Conservation (phyloP, 2,113 vertebrate species). For the Amphiprion ocellaris region DNA sequence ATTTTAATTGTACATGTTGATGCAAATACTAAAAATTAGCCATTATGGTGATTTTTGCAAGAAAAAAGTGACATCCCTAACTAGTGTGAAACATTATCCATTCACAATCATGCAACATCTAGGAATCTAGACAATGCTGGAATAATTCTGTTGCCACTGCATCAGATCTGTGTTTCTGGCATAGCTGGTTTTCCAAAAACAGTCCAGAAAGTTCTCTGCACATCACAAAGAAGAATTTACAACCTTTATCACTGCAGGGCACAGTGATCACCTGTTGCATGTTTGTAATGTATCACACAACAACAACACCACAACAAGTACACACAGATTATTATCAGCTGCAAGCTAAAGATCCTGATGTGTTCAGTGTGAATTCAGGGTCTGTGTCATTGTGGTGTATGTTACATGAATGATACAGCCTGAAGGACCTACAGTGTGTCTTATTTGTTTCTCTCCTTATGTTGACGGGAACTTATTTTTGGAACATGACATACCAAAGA, state of each 20-base stretch:
- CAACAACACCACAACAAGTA: neutral
- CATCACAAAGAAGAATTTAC: conserved; percentile 15
- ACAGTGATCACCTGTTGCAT: conserved; percentile 1
- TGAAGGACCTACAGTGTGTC: neutral
- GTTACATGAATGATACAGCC: neutral
- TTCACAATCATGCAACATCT: neutral
- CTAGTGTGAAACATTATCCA: too few relatives aligned
- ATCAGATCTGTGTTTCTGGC: conserved; percentile 18
- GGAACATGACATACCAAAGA: conserved; percentile 21
- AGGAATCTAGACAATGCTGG: neutral
- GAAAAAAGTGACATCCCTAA: too few relatives aligned
- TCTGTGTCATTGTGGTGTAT: neutral
- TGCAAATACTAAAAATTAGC: too few relatives aligned
- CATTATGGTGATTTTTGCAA: too few relatives aligned
- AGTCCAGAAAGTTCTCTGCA: conserved; percentile 38
- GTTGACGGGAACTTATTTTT: conserved; percentile 37
- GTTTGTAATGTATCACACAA: neutral
- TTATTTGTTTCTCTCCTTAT: neutral
- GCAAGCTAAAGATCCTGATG: neutral
- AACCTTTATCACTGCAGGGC: neutral
- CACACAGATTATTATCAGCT: neutral
- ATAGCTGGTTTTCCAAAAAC: neutral
- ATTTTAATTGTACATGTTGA: too few relatives aligned
- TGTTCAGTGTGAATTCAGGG: neutral
- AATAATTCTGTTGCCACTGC: neutral